Evolutionary conservation across 1,140 invertebrate species (phyloP).

Genomic region (Elymnias hypermnestra): DNA sequence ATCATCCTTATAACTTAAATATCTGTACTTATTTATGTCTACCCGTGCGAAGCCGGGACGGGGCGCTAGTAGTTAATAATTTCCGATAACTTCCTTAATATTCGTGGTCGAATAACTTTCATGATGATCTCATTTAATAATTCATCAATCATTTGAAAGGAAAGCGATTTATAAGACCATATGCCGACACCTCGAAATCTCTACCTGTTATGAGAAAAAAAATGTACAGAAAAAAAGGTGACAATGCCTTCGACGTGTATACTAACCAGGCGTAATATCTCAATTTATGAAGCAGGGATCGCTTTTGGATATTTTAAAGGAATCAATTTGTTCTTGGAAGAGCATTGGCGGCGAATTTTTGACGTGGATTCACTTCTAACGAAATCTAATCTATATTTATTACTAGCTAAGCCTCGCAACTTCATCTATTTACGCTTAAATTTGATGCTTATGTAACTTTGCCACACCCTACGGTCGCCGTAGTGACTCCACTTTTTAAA

Average conservation of each 20-base stretch:
- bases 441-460: too few relatives aligned
- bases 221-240: slow-evolving; percentile 51
- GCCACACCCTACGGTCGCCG: too few relatives aligned
- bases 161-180: slow-evolving; percentile 46
- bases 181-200: slow-evolving; percentile 33
- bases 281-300: slow-evolving; percentile 51
- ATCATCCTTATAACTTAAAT: too few relatives aligned
- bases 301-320: slow-evolving; percentile 29
- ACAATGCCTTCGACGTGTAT: slow-evolving; percentile 52
- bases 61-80: too few relatives aligned
- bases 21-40: too few relatives aligned
- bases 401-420: too few relatives aligned
- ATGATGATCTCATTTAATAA: slow-evolving; percentile 34
- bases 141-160: slow-evolving; percentile 57
- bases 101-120: too few relatives aligned
- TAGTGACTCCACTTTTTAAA: too few relatives aligned
- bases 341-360: slow-evolving; percentile 11
- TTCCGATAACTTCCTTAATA: too few relatives aligned
- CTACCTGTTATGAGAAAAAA: slow-evolving; percentile 48
- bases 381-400: too few relatives aligned
- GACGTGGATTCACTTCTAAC: slow-evolving; percentile 12
- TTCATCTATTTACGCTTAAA: too few relatives aligned
- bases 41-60: too few relatives aligned
- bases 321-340: slow-evolving; percentile 54
- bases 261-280: slow-evolving; percentile 46